Base-by-base conservation (phyloP, 2,113 vertebrate genomes). In the Sinocyclocheilus rhinocerous region DNA sequence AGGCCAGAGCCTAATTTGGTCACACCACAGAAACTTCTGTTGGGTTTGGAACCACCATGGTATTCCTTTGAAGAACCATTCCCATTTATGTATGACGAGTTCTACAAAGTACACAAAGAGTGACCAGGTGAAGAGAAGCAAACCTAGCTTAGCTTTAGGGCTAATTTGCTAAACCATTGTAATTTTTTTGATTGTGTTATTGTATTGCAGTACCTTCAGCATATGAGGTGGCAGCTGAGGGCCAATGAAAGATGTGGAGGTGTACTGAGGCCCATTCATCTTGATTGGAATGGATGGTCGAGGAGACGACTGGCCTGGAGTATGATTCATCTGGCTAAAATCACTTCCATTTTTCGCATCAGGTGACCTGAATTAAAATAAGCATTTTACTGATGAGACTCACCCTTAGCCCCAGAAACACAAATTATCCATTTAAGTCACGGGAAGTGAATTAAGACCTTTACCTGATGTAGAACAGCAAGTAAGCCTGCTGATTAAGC, bases 401-500 rank as follows among this genome's bases (percentile, higher is more conserved):
- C 29, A 70, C 29, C 29, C 67, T 26, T 48, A 48, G 22, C 76
- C 16, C n/a, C 52, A 61, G 1, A 36, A 42, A 16, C 55, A 75
- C 22, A 45, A 29, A 52, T 18, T n/a, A 39, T 83, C 29, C 11
- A 4, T 65, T 45, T 24, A 57, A 24, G 18, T 26, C 11, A 33
- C 10, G 65, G 10, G 12, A 69, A 50, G 7, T 73, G 6, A 70
- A 22, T 45, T 18, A 42, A 24, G 33, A 77, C 13, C 20, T 90
- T 89, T 92, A 99, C 98, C 96, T 98, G 92, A 98, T 97, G 91
- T 99, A 99, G 93, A 99, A 99, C 4, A 99, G 96, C 12, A 99
- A 95, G 0, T 99, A 99, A 26, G 98, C 98, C 92, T 99, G 97
- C 75, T 99, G 98, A 90, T 95, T 97, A 77, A 99, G 96, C 79